Base-by-base conservation (phyloP, 2,888 invertebrate species). In the Elegia similella region DNA sequence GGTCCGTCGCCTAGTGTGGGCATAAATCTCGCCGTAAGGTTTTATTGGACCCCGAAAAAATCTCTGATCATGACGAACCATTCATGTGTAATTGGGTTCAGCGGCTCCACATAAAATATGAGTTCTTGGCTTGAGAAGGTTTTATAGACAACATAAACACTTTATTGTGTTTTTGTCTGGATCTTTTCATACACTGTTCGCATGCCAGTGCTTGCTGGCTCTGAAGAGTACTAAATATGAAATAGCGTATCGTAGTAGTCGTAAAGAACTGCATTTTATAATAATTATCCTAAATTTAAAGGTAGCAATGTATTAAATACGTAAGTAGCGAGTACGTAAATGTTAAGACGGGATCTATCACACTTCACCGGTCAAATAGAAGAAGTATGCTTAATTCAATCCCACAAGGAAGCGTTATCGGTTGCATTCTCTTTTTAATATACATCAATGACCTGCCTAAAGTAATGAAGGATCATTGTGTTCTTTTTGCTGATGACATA, bases 51-150 rank as follows among this genome's bases (percentile, higher is more conserved):
- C 77, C 82, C 76, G 81, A 85, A 87, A 88, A 86, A 82, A 64
- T 77, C 66, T 84, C 78, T 83, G 89, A 84, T 87, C 88, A 86
- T 85, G 87, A 86, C 79, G 88, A 86, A 88, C 86, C 88, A 85
- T 89, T 85, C 82, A 86, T 69, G 75, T 80, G 87, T 90, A 90
- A 91, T 91, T 90, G 89, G 90, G 84, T 80, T 87, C 86, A 86
- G 69, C 83, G 82, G 80, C 80, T 81, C 64, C 80, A 76, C 80
- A 85, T 88, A 88, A 90, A 86, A 89, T 90, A 88, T 86, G 83
- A 84, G 87, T 79, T 84, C 81, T 81, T 76, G 75, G 70, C 72
- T 75, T 76, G 73, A 74, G 78, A 81, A 74, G 76, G 79, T 86
- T 90, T 90, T 90, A 90, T 89, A 80, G 87, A 79, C 76, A 82